Conservation (phyloP, 2,797 vertebrate genomes). For the Ctenopoma multispine region DNA sequence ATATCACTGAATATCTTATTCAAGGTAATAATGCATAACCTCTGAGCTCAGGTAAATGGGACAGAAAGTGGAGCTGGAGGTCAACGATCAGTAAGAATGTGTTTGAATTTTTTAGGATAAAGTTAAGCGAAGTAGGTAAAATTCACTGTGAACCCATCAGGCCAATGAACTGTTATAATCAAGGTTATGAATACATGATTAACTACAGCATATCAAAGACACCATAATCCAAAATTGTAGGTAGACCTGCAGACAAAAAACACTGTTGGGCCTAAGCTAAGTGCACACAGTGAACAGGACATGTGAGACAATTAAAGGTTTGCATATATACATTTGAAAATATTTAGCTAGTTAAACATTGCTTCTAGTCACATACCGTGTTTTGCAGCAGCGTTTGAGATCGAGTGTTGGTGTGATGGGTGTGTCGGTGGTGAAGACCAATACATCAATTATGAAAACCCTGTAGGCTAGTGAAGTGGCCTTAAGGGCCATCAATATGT, state of each 20-base stretch:
- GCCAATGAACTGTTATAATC: background rate
- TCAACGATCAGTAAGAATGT: background rate
- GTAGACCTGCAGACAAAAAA: background rate
- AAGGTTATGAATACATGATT: background rate
- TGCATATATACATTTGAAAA: background rate
- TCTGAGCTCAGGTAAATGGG: background rate
- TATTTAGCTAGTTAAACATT: background rate
- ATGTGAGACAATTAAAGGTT: too few species aligned
- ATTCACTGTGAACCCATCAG: background rate
- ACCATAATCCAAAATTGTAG: background rate
- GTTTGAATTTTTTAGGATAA: conserved; percentile 12
- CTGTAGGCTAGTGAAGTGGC: background rate
- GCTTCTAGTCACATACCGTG: background rate
- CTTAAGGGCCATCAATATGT: background rate
- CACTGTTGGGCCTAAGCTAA: background rate
- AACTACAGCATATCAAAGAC: background rate
- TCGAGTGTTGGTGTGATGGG: background rate
- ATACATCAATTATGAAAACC: conserved; percentile 6
- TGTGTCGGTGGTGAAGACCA: background rate
- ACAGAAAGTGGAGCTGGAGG: too few species aligned
- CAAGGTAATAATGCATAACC: conserved; percentile 34
- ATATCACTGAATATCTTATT: conserved; percentile 1
- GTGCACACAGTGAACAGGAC: background rate
- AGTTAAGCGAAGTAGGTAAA: conserved; percentile 4
- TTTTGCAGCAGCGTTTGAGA: background rate